Base-by-base conservation (phyloP, 2,797 vertebrate genomes). In the Synanceia verrucosa region DNA sequence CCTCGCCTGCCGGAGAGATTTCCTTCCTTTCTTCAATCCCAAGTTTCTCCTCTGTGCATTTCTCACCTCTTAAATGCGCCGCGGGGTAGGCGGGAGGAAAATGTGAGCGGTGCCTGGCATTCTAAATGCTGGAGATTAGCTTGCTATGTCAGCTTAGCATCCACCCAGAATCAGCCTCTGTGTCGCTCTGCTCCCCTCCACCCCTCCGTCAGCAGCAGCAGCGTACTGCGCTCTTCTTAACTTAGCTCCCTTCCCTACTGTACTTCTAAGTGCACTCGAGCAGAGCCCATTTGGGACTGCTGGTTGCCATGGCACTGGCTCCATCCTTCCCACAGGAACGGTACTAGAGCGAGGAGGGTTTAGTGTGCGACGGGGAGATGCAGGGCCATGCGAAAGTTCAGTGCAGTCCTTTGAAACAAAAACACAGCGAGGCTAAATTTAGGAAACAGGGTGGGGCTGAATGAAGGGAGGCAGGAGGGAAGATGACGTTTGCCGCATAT, bases 361-460 rank as follows among this genome's bases (percentile, higher is more conserved):
- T 66, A 34, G 66, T 78, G 76, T 76, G 75, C 59, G 85, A 84
- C 79, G 68, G 62, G n/a, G 74, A 87, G 83, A 88, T 33, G 78
- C 78, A 48, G 64, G 88, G 89, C 88, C 90, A 88, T 93, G 94
- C 90, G 93, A 93, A 92, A 88, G 91, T 90, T 91, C 87, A 90
- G 83, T 37, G 62, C 73, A 43, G 70, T 53, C 56, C 65, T 81
- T 76, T 84, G 76, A 81, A 83, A 72, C 29, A 50, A 85, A 82
- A 88, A 83, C 74, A 81, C 50, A 64, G 61, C 2, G 2, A 21
- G 80, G 73, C 85, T 90, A 89, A 76, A 89, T 86, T 80, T 91
- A 86, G 84, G 56, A 66, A 66, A 19, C 43, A 48, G 83, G 87
- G 84, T 65, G 81, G 79, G 84, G 85, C 74, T 46, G 71, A 44